These are phyloP conservation scores for Chrysolina americana DNA, from an alignment of 2,888 invertebrate species.

Conservation along the genomic window DNA sequence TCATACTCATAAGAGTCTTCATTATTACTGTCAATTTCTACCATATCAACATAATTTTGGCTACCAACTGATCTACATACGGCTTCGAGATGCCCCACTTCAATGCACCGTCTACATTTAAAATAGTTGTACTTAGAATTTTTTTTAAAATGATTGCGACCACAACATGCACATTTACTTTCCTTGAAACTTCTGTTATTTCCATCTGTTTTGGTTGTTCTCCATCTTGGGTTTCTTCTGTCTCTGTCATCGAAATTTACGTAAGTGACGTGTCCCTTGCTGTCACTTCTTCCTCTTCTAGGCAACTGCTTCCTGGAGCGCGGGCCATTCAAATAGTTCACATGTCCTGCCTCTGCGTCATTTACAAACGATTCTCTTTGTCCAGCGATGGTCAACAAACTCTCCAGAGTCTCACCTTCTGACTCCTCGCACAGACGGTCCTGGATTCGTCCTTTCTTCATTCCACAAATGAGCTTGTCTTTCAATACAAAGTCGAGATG, in stretches of 20 bases:
- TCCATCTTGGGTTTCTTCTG: not conserved
- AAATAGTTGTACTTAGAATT: conserved; percentile 1
- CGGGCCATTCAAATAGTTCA: conserved; percentile 12
- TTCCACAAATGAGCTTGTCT: too few relatives aligned
- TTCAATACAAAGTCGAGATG: too few relatives aligned
- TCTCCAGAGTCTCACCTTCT: not conserved
- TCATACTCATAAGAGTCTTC: not conserved
- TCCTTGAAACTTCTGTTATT: too few relatives aligned
- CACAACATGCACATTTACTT: not conserved
- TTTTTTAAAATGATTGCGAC: not conserved
- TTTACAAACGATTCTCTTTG: not conserved
- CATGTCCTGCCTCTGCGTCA: not conserved
- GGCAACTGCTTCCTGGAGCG: not conserved
- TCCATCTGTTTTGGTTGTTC: too few relatives aligned
- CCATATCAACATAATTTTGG: not conserved
- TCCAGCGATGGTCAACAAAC: not conserved
- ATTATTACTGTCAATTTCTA: not conserved
- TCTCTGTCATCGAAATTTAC: not conserved
- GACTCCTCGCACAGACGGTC: not conserved
- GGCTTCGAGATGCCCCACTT: not conserved
- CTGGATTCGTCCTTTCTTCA: not conserved
- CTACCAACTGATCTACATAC: not conserved
- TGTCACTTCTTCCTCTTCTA: not conserved
- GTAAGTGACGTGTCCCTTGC: too few relatives aligned
- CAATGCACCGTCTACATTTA: conserved; percentile 3